Evolutionary conservation across 2,797 vertebrate genomes (phyloP).

Genomic region (Denticeps clupeoides): DNA sequence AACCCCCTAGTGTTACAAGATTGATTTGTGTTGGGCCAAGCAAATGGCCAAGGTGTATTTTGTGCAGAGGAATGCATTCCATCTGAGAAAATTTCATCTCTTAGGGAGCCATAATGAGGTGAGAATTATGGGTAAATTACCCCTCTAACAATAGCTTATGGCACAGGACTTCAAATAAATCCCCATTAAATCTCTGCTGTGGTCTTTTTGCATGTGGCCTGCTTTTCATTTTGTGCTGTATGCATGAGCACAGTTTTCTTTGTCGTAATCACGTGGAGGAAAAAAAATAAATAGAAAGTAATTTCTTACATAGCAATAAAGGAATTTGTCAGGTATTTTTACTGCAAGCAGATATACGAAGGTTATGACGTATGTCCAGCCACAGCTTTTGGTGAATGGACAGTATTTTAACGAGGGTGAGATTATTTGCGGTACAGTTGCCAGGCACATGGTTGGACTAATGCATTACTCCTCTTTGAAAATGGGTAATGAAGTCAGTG

Average conservation of each 20-base stretch:
- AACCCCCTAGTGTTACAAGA: too few relatives aligned
- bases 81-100: constrained; percentile 7
- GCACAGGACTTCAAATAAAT: constrained; percentile 16
- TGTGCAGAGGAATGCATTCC: constrained; percentile 15
- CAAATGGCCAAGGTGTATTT: constrained; percentile 1
- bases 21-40: background rate
- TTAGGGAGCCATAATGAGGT: constrained; percentile 16
- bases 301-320: constrained; percentile 11
- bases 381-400: background rate
- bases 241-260: constrained; percentile 13
- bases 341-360: constrained; percentile 8
- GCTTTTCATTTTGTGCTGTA: constrained; percentile 15
- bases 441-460: background rate
- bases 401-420: background rate
- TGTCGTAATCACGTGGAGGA: constrained; percentile 2
- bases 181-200: constrained; percentile 7
- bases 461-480: too few relatives aligned
- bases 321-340: constrained; percentile 6
- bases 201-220: constrained; percentile 2
- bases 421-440: background rate
- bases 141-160: constrained; percentile 12
- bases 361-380: background rate
- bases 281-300: constrained; percentile 5
- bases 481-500: too few relatives aligned
- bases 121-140: constrained; percentile 23